Evolutionary conservation across 2,113 vertebrate species (phyloP), one percentile per base, ranked within the genome.

Genomic region (Nothocercus nigrocapillus): DNA sequence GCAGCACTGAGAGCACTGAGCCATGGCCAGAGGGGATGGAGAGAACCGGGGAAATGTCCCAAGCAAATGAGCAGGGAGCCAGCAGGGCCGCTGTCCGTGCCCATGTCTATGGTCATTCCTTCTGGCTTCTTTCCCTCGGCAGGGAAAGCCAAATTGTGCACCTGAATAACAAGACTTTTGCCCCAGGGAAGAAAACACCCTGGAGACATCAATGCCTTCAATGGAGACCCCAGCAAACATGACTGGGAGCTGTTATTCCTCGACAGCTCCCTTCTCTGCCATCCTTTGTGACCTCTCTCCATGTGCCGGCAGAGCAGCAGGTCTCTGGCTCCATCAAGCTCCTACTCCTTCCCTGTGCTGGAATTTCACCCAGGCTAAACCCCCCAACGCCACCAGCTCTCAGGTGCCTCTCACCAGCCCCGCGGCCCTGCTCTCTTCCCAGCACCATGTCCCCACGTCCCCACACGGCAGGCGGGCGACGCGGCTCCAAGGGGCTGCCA

Each of bases 391-490:
- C 1, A 0, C 25, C 3, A 73, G 25, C 28, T 51, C 27, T 40
- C 40, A 6, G 0, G 2, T 51, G 18, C 25, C 42, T 30, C 56
- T 44, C 67, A 7, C 38, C 3, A 30, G 38, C 4, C 42, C 67
- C 4, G 1, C 7, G 7, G 61, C 34, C 11, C 54, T 40, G 54
- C 74, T 58, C 59, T 38, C 51, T 81, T 51, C 34, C 13, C 3
- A 5, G 0, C 49, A 4, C 1, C 0, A 6, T 1, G 30, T 19
- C 32, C 47, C 56, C 1, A 2, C 0, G 4, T 64, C 62, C 13
- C 0, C 34, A 15, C 38, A 28, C 89, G 19, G 56, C 21, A 62
- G n/a, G 62, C 42, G 17, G 54, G 54, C 15, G 54, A 30, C 9
- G 16, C 13, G 30, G 54, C 54, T 17, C 54, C 8, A 13, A 7